A percentile compares a stretch with the other conserved stretches of the same genome.
phyloP scores from a whole-genome alignment of 2,888 invertebrate species.

The Drosophila robusta region DNA sequence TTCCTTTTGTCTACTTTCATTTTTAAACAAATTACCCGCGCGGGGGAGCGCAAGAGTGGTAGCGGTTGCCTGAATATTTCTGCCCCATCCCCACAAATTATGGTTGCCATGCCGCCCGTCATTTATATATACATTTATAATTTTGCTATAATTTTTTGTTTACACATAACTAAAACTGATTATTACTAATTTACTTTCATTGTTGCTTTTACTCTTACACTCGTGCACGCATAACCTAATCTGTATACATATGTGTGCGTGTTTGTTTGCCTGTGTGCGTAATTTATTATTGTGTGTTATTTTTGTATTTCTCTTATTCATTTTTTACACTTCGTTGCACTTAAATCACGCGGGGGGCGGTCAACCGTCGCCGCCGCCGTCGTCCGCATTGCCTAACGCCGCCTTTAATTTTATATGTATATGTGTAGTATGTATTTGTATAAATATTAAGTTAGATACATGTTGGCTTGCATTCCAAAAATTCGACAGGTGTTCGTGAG shows the following conservation, averaged over 20 bases:
- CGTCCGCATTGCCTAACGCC: slow-evolving; percentile 55
- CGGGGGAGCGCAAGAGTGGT: background rate
- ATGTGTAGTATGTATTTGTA: background rate
- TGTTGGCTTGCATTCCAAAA: slow-evolving; percentile 16
- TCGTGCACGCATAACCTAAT: slow-evolving; percentile 19
- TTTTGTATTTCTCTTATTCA: slow-evolving; percentile 44
- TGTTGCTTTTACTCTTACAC: slow-evolving; percentile 41
- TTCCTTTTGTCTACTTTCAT: slow-evolving; percentile 76
- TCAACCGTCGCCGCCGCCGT: slow-evolving; percentile 16
- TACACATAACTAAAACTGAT: slow-evolving; percentile 71
- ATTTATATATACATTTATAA: background rate
- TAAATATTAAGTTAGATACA: slow-evolving; percentile 16
- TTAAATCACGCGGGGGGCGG: slow-evolving; percentile 67
- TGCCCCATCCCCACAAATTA: slow-evolving; percentile 13
- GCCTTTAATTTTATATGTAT: slow-evolving; percentile 37
- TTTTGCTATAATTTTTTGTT: slow-evolving; percentile 58
- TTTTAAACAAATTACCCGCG: slow-evolving; percentile 55
- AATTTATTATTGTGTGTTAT: slow-evolving; percentile 46
- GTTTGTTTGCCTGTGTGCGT: slow-evolving; percentile 8
- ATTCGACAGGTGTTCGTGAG: slow-evolving; percentile 30
- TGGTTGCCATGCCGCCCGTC: slow-evolving; percentile 42
- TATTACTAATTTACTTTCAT: slow-evolving; percentile 78
- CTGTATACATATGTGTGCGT: slow-evolving; percentile 11
- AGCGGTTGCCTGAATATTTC: background rate
- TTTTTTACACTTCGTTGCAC: slow-evolving; percentile 73